Conservation (phyloP, 92 coral and sea anemone genomes). For the Palythoa caribaeorum region DNA sequence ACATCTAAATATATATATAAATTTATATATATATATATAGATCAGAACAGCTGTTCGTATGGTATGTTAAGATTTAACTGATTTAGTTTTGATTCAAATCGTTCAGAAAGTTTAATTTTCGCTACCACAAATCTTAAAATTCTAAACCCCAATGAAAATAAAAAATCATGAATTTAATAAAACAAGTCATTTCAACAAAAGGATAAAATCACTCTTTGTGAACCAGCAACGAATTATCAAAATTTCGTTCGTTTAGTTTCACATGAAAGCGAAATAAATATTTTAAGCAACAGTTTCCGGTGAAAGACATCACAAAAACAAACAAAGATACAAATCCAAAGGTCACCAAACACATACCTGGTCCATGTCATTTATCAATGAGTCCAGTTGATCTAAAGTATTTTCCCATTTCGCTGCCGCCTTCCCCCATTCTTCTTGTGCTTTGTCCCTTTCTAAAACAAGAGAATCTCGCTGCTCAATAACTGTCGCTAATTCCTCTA, state of each 20-base stretch:
- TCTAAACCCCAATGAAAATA: too few species aligned
- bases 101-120: too few species aligned
- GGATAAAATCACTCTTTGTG: too few species aligned
- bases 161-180: not conserved
- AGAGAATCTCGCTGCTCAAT: constrained; percentile 88
- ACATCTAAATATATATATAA: too few species aligned
- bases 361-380: constrained; percentile 85
- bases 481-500: constrained; percentile 92
- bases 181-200: not conserved
- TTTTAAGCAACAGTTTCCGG: not conserved
- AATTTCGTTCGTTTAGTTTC: too few species aligned
- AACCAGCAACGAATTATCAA: too few species aligned
- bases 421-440: constrained; percentile 97
- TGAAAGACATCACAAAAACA: not conserved
- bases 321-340: not conserved
- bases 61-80: too few species aligned
- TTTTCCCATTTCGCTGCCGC: constrained; percentile 98
- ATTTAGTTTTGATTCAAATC: too few species aligned
- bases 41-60: too few species aligned
- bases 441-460: constrained; percentile 84
- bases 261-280: too few species aligned
- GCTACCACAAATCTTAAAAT: too few species aligned
- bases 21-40: too few species aligned
- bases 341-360: constrained; percentile 68
- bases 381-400: constrained; percentile 93